These are phyloP conservation scores for Cryptoprocta ferox DNA, from an alignment of 2,797 vertebrate genomes.

Conservation along the genomic window DNA sequence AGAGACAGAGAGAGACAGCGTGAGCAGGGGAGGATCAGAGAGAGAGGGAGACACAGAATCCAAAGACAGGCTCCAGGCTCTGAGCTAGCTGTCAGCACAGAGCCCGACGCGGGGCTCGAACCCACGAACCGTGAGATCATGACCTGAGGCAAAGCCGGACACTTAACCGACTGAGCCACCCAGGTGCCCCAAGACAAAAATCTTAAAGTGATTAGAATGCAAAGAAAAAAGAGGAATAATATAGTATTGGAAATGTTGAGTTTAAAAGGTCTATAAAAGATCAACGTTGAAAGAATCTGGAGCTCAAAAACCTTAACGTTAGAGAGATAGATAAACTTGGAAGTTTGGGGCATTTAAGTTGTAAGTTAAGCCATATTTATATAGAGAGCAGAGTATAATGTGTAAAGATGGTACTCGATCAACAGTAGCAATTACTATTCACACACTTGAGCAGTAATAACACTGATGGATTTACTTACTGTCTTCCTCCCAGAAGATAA, in stretches of 20 bases:
- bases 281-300: neutral
- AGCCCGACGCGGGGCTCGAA: too few species aligned
- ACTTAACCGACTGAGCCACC: too few species aligned
- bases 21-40: too few species aligned
- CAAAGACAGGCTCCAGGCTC: too few species aligned
- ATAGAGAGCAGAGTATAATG: neutral
- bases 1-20: too few species aligned
- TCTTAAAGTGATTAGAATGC: neutral
- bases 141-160: too few species aligned
- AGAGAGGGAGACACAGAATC: too few species aligned
- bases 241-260: neutral
- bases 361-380: neutral
- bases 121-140: too few species aligned
- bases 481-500: neutral
- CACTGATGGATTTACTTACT: neutral
- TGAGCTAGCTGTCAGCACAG: too few species aligned
- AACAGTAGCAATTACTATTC: neutral
- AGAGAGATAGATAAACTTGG: neutral
- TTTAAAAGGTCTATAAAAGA: neutral
- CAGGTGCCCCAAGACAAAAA: neutral
- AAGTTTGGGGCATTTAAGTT: neutral
- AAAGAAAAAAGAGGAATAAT: neutral
- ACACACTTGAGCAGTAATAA: neutral
- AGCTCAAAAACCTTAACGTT: neutral
- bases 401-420: neutral